phyloP scores from a whole-genome alignment of 2,113 vertebrate species.

The Phylloscopus whistleri region DNA sequence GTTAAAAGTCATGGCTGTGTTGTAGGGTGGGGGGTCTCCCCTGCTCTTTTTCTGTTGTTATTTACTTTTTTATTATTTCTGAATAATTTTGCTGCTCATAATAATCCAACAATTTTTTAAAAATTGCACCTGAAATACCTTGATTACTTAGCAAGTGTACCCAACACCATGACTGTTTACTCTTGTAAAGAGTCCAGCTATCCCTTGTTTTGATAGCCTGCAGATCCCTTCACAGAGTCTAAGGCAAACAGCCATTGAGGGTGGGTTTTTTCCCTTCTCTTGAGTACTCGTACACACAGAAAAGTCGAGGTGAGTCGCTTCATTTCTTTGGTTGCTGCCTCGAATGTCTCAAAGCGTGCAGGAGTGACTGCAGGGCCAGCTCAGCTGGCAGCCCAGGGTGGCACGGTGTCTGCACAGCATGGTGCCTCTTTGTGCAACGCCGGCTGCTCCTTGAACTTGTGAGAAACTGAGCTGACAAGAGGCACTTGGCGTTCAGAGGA shows the following conservation, averaged over 20 bases:
- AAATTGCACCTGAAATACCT: not conserved
- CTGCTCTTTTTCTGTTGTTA: not conserved
- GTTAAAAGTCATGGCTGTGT: not conserved
- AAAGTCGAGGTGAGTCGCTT: not conserved
- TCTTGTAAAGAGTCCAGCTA: not conserved
- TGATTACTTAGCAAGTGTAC: not conserved
- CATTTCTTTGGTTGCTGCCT: not conserved
- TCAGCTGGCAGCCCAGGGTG: not conserved
- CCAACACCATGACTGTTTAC: not conserved
- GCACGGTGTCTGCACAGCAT: not conserved
- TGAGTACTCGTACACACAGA: not conserved
- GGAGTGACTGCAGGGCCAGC: not conserved
- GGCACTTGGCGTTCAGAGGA: not conserved
- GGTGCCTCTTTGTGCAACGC: not conserved
- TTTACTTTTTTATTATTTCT: not conserved
- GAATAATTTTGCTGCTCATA: not conserved
- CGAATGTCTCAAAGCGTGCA: not conserved
- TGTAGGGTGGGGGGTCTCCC: not conserved
- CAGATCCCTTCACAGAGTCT: not conserved
- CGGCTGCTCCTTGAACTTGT: not conserved
- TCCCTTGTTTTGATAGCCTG: not conserved
- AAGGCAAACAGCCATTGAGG: not conserved
- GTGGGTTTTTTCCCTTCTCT: not conserved
- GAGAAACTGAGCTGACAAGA: conserved; percentile 6
- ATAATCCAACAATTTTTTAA: not conserved